A percentile compares a stretch with the other conserved stretches of the same genome.
These are phyloP conservation scores for Drosophila ambigua DNA, from an alignment of 1,140 invertebrate genomes.

Conservation along the genomic window DNA sequence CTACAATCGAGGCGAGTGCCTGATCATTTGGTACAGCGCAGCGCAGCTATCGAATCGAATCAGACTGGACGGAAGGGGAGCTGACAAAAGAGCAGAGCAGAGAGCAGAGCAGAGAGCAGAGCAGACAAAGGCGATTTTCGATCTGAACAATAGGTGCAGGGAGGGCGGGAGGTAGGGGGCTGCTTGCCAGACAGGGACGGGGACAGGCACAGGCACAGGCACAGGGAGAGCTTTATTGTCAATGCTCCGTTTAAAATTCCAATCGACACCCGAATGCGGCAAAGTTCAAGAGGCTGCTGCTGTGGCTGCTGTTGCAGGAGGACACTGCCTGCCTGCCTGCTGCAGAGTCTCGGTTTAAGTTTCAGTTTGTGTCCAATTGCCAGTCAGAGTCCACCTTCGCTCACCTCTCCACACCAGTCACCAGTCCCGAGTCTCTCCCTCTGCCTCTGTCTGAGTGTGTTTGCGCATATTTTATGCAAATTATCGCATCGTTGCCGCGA, in stretches of 20 bases:
- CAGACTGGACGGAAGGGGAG: no score
- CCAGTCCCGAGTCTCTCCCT: no score
- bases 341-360: no score
- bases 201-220: neutral
- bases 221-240: slow-evolving; percentile 56
- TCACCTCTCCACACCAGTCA: neutral
- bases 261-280: slow-evolving; percentile 80
- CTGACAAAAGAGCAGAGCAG: no score
- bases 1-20: no score
- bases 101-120: no score
- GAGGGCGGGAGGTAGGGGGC: neutral
- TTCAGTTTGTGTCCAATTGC: no score
- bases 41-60: no score
- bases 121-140: no score
- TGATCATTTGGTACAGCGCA: no score
- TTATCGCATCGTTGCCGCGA: slow-evolving; percentile 64
- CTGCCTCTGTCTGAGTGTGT: slow-evolving; percentile 15
- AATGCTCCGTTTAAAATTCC: slow-evolving; percentile 81
- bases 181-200: slow-evolving; percentile 6
- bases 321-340: no score
- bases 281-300: slow-evolving; percentile 39
- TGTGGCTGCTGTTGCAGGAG: no score
- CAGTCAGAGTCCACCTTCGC: neutral
- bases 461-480: slow-evolving; percentile 80
- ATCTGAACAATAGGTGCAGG: slow-evolving; percentile 25